Percentiles rank a stretch among this genome's conserved stretches.
Conservation (phyloP, 2,797 vertebrate species). For the Notolabrus celidotus region DNA sequence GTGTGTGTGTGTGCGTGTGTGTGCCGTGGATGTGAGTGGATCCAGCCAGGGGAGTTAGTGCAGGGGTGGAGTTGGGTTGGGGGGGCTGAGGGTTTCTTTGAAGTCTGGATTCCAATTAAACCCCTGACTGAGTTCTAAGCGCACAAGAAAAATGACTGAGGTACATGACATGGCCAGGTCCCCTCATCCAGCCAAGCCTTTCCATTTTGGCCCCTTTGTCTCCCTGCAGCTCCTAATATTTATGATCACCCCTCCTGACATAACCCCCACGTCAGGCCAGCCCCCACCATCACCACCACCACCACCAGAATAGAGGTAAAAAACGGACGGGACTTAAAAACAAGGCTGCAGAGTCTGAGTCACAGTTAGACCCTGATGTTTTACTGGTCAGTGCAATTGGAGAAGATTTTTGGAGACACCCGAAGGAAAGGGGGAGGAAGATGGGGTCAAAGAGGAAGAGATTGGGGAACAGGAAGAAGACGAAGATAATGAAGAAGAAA, state of each 20-base stretch:
- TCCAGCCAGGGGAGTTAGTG: slow-evolving; percentile 81
- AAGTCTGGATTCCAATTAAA: slow-evolving; percentile 99
- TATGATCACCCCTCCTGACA: slow-evolving; percentile 89
- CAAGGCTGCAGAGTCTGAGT: slow-evolving; percentile 59
- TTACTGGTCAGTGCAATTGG: slow-evolving; percentile 60
- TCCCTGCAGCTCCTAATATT: slow-evolving; percentile 91
- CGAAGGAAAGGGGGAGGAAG: slow-evolving; percentile 26
- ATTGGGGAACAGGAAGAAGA: slow-evolving; percentile 39
- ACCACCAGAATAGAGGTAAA: slow-evolving; percentile 40
- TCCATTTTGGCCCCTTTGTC: slow-evolving; percentile 91
- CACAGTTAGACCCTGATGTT: slow-evolving; percentile 66
- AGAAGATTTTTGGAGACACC: slow-evolving; percentile 70
- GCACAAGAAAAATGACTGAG: slow-evolving; percentile 95
- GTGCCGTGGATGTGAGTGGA: slow-evolving; percentile 75
- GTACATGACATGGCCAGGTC: slow-evolving; percentile 95
- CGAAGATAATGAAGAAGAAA: slow-evolving; percentile 46
- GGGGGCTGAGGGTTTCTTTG: slow-evolving; percentile 92
- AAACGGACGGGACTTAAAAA: slow-evolving; percentile 73
- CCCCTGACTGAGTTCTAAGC: slow-evolving; percentile 99
- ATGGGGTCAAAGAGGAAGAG: slow-evolving; percentile 37
- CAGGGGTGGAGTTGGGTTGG: slow-evolving; percentile 80
- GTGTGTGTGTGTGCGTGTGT: slow-evolving; percentile 45
- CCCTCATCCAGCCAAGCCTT: slow-evolving; percentile 90
- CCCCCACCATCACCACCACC: slow-evolving; percentile 33
- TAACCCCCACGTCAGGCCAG: slow-evolving; percentile 79